phyloP scores from a whole-genome alignment of 2,888 invertebrate species.

The Ophion slaviceki region DNA sequence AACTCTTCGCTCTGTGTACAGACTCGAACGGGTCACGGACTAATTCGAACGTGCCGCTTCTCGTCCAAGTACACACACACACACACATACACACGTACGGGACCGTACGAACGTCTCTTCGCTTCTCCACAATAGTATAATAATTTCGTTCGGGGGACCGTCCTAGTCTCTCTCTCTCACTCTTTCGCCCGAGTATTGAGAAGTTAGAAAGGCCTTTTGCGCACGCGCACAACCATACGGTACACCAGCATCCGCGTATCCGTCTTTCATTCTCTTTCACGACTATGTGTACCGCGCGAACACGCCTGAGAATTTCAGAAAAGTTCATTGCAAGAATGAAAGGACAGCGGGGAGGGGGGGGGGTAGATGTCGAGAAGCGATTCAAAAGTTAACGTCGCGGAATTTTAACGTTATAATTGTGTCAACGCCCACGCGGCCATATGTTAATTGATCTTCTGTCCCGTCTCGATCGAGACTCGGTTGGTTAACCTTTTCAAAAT shows the following conservation, averaged over 20 bases:
- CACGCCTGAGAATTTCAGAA: constrained; percentile 37
- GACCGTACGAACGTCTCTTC: constrained; percentile 40
- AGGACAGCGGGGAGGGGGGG: neutral
- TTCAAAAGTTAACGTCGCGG: constrained; percentile 48
- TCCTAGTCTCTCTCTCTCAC: constrained; percentile 10
- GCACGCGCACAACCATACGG: constrained; percentile 17
- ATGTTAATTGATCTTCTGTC: constrained; percentile 47
- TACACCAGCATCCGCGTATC: constrained; percentile 27
- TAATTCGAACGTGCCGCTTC: constrained; percentile 66
- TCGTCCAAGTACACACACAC: constrained; percentile 52
- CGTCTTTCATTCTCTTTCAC: constrained; percentile 32
- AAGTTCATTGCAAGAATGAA: constrained; percentile 42
- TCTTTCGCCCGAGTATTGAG: constrained; percentile 46
- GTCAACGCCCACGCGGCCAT: constrained; percentile 48
- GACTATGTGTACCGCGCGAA: constrained; percentile 10
- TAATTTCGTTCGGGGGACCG: constrained; percentile 40
- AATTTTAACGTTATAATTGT: constrained; percentile 49
- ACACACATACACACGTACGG: constrained; percentile 10
- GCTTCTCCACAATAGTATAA: constrained; percentile 50
- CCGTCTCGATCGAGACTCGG: constrained; percentile 17
- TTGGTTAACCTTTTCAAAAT: constrained; percentile 42
- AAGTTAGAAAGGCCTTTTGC: constrained; percentile 64
- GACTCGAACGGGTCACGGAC: constrained; percentile 67
- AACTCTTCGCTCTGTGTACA: constrained; percentile 54
- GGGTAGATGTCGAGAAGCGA: constrained; percentile 29